phyloP scores from a whole-genome alignment of 53 echinoderm and acorn worm species.

The Henricia sp. region DNA sequence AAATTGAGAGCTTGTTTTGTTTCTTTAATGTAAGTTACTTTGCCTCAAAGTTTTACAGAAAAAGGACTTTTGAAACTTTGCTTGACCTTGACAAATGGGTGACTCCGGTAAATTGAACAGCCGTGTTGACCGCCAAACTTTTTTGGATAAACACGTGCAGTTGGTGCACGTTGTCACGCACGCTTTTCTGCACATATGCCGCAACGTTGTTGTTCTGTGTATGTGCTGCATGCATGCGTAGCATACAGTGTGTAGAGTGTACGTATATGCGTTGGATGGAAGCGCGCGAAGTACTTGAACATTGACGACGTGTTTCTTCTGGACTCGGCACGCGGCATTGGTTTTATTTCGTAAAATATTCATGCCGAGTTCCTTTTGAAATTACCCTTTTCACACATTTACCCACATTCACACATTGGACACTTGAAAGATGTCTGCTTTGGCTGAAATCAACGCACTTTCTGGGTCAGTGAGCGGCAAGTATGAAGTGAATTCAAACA shows the following conservation, averaged over 20 bases:
- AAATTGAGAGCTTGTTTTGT: no score
- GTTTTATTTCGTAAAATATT: not conserved
- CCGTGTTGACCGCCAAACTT: constrained; percentile 42
- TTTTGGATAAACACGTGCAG: constrained; percentile 51
- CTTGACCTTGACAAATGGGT: constrained; percentile 9
- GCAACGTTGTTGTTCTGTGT: not conserved
- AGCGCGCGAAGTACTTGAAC: no score
- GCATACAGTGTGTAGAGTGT: not conserved
- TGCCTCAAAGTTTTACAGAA: no score
- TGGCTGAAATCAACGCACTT: constrained; percentile 30
- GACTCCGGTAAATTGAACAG: constrained; percentile 21
- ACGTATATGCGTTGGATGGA: constrained; percentile 1
- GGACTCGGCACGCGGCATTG: no score
- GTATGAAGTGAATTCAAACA: constrained; percentile 51
- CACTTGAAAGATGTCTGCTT: constrained; percentile 34
- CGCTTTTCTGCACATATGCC: not conserved
- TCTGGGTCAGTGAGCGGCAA: constrained; percentile 25
- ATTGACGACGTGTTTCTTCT: no score
- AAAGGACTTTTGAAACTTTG: no score
- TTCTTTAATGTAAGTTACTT: no score
- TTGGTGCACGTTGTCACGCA: constrained; percentile 24
- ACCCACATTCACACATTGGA: not conserved
- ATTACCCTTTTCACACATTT: not conserved
- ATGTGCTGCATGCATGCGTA: not conserved
- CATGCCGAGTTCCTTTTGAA: not conserved